Percentiles rank a stretch among this genome's conserved stretches.
These are phyloP conservation scores for Xyrichtys novacula DNA, from an alignment of 2,797 vertebrate species.

Conservation along the genomic window DNA sequence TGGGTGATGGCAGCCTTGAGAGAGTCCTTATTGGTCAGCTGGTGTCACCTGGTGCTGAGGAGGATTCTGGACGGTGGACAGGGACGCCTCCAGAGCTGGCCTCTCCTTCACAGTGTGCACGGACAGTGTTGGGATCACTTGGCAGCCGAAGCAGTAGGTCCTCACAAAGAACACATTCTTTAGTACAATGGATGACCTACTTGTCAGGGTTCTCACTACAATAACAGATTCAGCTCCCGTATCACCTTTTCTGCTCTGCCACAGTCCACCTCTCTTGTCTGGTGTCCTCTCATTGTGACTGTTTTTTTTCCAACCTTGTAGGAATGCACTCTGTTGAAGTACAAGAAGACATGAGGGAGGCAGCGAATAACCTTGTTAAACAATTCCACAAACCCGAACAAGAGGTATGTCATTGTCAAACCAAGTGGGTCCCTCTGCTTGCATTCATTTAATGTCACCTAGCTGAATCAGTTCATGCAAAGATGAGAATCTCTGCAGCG, in stretches of 20 bases:
- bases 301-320: slow-evolving; percentile 63
- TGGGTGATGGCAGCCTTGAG: slow-evolving; percentile 96
- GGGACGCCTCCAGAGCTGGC: slow-evolving; percentile 95
- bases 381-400: slow-evolving; percentile 99
- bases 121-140: slow-evolving; percentile 92
- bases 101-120: slow-evolving; percentile 90
- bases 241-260: slow-evolving; percentile 45
- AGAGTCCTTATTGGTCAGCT: slow-evolving; percentile 96
- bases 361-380: slow-evolving; percentile 97
- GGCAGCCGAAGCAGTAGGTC: slow-evolving; percentile 90
- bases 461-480: slow-evolving; percentile 6
- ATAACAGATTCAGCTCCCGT: slow-evolving; percentile 34
- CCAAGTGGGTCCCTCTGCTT: not conserved
- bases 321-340: slow-evolving; percentile 93
- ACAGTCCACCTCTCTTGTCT: slow-evolving; percentile 11
- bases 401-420: slow-evolving; percentile 86
- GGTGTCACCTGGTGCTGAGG: slow-evolving; percentile 87
- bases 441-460: slow-evolving; percentile 11
- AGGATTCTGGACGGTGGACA: slow-evolving; percentile 91
- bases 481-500: slow-evolving; percentile 25
- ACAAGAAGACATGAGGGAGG: slow-evolving; percentile 96
- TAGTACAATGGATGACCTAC: slow-evolving; percentile 70
- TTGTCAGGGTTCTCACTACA: slow-evolving; percentile 48
- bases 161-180: slow-evolving; percentile 66
- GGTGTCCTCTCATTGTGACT: slow-evolving; percentile 27